Base-by-base conservation (phyloP, 2,888 invertebrate species). In the Polyommatus icarus region DNA sequence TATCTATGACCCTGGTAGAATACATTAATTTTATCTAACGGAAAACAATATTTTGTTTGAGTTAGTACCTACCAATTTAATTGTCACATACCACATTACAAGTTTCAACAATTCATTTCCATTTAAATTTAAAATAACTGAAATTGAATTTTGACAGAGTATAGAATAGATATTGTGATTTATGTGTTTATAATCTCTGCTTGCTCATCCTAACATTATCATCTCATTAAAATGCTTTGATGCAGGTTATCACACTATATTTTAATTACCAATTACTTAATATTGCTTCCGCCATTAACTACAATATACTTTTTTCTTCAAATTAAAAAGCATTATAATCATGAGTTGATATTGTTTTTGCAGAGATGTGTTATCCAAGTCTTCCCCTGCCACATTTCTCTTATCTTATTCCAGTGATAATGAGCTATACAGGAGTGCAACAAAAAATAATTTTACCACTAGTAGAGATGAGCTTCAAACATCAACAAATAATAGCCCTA, bases 331-430 rank as follows among this genome's bases (percentile, higher is more conserved):
- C 57, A 76, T 67, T 50, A 10, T 71, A 71, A 71, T 76, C 79
- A 79, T 89, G 89, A 89, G 88, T 83, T 88, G 89, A 88, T 89
- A 88, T 88, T 90, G 83, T 88, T 73, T 36, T 77, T 92, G 82
- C 92, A 93, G 92, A 85, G 81, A 85, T 84, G 80, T 85, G 75
- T 86, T 90, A 83, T 90, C 91, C 78, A 89, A 90, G 85, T 93
- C 92, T 80, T 88, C 89, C 85, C 91, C 92, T 81, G 85, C 90
- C 85, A 85, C 82, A 81, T 86, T 91, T 80, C 86, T 88, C 81
- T 85, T 86, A 82, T 82, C 84, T 80, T 78, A 84, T 93, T 92
- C 78, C 91, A 93, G 93, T 82, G 85, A 87, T 82, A 85, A 87
- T 82, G 85, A 87, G 78, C 76, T 78, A 83, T 84, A 80, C 36